Conservation (phyloP, 2,797 vertebrate species). For the Champsocephalus esox region DNA sequence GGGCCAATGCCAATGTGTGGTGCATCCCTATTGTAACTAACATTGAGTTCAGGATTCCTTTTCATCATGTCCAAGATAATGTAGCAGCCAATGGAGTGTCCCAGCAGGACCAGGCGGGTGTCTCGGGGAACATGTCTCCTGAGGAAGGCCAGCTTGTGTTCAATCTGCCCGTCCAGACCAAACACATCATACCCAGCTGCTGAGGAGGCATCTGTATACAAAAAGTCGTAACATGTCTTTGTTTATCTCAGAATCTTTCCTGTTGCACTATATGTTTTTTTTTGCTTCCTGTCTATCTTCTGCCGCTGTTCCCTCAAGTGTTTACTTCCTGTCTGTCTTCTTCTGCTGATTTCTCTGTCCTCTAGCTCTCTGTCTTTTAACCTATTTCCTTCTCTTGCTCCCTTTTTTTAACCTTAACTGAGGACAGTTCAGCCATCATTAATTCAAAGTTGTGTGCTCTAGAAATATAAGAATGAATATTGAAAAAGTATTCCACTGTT, state of each 20-base stretch:
- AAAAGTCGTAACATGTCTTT: not conserved
- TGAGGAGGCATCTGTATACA: slow-evolving; percentile 78
- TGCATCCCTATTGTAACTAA: slow-evolving; percentile 52
- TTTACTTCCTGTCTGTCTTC: too few species aligned
- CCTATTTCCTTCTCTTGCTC: too few species aligned
- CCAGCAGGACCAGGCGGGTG: slow-evolving; percentile 89
- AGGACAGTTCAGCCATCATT: too few species aligned
- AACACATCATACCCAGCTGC: slow-evolving; percentile 87
- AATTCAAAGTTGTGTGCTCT: too few species aligned
- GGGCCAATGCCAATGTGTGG: too few species aligned
- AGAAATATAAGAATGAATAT: too few species aligned
- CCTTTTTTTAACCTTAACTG: too few species aligned
- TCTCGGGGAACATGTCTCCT: slow-evolving; percentile 88
- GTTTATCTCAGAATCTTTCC: not conserved
- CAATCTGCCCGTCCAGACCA: slow-evolving; percentile 91
- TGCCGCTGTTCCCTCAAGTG: too few species aligned
- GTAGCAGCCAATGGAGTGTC: slow-evolving; percentile 95
- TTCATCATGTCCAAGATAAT: slow-evolving; percentile 93
- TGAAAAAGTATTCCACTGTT: too few species aligned
- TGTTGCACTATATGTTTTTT: not conserved
- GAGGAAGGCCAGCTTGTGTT: slow-evolving; percentile 94
- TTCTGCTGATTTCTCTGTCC: too few species aligned
- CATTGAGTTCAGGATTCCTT: slow-evolving; percentile 88
- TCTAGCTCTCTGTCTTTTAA: too few species aligned
- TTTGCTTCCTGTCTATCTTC: too few species aligned